A percentile compares a stretch with the other conserved stretches of the same genome.
Evolutionary conservation across 2,113 vertebrate genomes (phyloP).

Genomic region (Varanus salvator): DNA sequence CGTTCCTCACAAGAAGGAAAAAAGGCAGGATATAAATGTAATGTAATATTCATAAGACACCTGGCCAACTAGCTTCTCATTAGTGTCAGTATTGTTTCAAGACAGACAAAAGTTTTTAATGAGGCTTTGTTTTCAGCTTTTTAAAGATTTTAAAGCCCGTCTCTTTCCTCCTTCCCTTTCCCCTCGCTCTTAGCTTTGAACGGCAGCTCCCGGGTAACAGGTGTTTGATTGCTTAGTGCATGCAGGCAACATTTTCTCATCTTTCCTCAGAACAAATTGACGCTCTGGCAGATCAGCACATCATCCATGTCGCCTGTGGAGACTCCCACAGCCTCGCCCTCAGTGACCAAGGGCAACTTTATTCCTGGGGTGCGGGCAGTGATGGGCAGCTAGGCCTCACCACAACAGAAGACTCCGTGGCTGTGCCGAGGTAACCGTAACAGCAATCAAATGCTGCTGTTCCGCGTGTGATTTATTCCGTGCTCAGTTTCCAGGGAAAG

Average conservation of each 20-base stretch:
- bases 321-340: slow-evolving; percentile 89
- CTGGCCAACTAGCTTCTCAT: background rate
- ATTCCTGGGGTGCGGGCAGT: slow-evolving; percentile 91
- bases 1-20: too few species aligned
- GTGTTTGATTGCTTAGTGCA: background rate
- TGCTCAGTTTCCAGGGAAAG: background rate
- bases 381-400: slow-evolving; percentile 92
- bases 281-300: slow-evolving; percentile 90
- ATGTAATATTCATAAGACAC: background rate
- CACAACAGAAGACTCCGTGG: slow-evolving; percentile 82
- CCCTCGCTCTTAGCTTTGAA: background rate
- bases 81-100: background rate
- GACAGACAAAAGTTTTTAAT: background rate
- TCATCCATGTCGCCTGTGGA: slow-evolving; percentile 88
- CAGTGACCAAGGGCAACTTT: slow-evolving; percentile 92
- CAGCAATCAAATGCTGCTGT: background rate
- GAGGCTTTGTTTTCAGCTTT: background rate
- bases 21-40: too few species aligned
- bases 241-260: background rate
- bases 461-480: slow-evolving; percentile 2
- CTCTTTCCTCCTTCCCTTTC: background rate
- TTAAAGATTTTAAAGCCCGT: background rate
- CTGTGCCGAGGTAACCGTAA: slow-evolving; percentile 87
- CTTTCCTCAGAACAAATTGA: slow-evolving; percentile 85
- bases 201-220: fast-evolving